Conservation (phyloP, 2,888 invertebrate species). For the Trilocha varians region DNA sequence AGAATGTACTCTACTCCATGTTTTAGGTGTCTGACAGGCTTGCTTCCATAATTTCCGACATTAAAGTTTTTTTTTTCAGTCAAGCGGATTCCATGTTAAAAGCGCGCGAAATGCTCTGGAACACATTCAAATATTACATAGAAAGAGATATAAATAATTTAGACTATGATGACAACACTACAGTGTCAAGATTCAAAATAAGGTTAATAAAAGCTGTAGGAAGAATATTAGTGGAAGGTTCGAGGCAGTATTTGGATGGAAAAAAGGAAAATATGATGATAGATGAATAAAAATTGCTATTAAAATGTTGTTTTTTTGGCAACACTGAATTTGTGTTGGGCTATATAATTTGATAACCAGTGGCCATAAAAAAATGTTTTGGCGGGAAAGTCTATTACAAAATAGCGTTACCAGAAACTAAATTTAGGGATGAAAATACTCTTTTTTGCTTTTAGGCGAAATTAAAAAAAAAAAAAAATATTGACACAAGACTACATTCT, state of each 20-base stretch:
- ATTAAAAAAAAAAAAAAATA: too few species aligned
- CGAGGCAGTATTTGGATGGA: conserved; percentile 21
- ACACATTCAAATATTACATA: conserved; percentile 59
- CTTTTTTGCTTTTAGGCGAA: too few species aligned
- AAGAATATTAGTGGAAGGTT: conserved; percentile 43
- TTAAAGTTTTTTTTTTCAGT: conserved; percentile 48
- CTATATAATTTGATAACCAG: neutral
- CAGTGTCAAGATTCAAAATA: conserved; percentile 35
- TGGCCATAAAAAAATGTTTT: too few species aligned
- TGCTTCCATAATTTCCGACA: neutral
- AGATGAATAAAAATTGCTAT: conserved; percentile 5
- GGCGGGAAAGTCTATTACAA: too few species aligned
- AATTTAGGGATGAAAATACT: too few species aligned
- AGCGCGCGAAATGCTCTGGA: conserved; percentile 62
- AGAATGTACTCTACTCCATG: too few species aligned
- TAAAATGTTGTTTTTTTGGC: conserved; percentile 2
- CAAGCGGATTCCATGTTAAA: conserved; percentile 56
- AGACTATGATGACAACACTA: conserved; percentile 30
- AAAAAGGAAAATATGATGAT: conserved; percentile 10
- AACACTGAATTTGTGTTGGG: neutral
- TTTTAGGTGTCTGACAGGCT: too few species aligned
- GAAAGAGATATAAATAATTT: conserved; percentile 42
- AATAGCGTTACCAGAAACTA: too few species aligned
- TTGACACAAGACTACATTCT: too few species aligned
- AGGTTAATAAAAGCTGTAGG: conserved; percentile 42